phyloP scores from a whole-genome alignment of 2,113 vertebrate species.

The Laterallus jamaicensis region DNA sequence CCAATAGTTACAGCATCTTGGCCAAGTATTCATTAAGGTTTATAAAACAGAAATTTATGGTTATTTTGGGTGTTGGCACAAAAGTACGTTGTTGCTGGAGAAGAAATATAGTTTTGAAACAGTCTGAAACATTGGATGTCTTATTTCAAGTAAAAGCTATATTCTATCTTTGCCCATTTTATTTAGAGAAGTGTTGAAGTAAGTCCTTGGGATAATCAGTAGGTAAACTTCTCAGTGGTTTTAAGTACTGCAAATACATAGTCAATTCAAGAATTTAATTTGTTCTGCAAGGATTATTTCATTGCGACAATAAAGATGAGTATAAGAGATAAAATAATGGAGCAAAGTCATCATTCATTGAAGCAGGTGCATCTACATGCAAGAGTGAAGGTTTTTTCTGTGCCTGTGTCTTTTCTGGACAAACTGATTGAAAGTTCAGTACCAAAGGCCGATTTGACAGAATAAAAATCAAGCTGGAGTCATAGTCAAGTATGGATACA shows the following conservation, averaged over 20 bases:
- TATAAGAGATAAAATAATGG: neutral
- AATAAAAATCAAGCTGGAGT: neutral
- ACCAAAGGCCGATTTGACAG: neutral
- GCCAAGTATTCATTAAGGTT: conserved; percentile 79
- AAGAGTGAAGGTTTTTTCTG: neutral
- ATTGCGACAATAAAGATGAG: conserved; percentile 1
- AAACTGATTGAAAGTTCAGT: neutral
- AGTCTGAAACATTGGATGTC: conserved; percentile 23
- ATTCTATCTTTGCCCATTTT: neutral
- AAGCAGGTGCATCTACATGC: conserved; percentile 10
- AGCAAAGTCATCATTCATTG: neutral
- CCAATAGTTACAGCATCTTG: conserved; percentile 76
- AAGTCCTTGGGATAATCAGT: neutral
- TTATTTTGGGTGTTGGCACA: conserved; percentile 76
- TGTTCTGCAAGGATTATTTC: neutral
- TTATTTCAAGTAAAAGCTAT: conserved; percentile 43
- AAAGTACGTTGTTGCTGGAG: conserved; percentile 64
- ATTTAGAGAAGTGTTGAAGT: neutral
- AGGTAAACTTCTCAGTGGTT: neutral
- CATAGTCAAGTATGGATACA: neutral
- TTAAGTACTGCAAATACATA: neutral
- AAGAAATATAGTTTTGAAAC: conserved; percentile 71
- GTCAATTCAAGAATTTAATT: neutral
- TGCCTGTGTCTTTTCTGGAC: neutral
- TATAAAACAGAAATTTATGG: conserved; percentile 78